Base-by-base conservation (phyloP, 2,888 invertebrate species). In the Gasteruption jaculator region DNA sequence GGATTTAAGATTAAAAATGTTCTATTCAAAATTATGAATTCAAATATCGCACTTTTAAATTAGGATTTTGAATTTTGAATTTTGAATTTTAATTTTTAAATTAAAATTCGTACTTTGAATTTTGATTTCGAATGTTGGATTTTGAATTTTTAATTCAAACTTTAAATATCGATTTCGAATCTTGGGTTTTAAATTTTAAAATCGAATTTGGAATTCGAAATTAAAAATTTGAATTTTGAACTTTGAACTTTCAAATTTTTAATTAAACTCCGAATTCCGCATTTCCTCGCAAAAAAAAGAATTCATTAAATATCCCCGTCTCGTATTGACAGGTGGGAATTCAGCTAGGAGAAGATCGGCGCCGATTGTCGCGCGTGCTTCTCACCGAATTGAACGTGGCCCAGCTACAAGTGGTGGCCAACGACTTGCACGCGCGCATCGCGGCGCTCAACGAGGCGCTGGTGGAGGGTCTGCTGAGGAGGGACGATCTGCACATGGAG, bases 401-500 rank as follows among this genome's bases (percentile, higher is more conserved):
- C 24, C 93, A 94, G 73, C 74, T 93, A 45, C 89, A 94, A 79
- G 90, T 94, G 48, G 86, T 95, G 58, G 92, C 93, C 47, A 94
- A 95, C 71, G 93, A 93, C 74, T 76, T 95, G 46, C 93, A 93
- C 73, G 86, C 90, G 41, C 89, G 92, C 76, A 94, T 95, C 64
- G 93, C 94, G 76, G 84, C 80, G 34, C 76, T 95, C 53, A 97
- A 96, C 74, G 91, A 92, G 69, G 82, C 85, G 42, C 76, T 96
- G 55, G 94, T 96, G 41, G 83, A 86, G 69, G 81, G 90, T 68
- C 74, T 96, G 58, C 84, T 95, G 79, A 88, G 90, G 61, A 78
- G 95, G 52, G 96, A 97, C 73, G 94, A 95, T 71, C 76, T 95
- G 34, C 94, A 95, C 73, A 95, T 96, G 93, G 90, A 91, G 52